Evolutionary conservation across 2,113 vertebrate genomes (phyloP), one percentile per base, ranked within the genome.

Genomic region (Scortum barcoo): DNA sequence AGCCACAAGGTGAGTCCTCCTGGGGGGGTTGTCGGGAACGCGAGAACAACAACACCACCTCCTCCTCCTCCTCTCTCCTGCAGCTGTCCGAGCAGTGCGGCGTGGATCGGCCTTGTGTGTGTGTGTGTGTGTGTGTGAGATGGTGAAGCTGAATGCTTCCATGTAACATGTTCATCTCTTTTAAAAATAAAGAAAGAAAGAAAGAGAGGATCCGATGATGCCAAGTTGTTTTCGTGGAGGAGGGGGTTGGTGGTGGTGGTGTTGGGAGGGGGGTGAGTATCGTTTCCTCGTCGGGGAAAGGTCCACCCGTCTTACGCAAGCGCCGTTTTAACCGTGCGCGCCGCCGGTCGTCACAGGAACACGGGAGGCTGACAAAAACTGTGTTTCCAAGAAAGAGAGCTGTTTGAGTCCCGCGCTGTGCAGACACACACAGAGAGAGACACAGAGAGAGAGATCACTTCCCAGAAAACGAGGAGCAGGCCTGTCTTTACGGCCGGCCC

Each of bases 1-100:
- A 78, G 89, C 89, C 88, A 46, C 3, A 69, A 85, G 93, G 94
- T 95, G 73, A 88, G 92, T 66, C 16, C 24, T n/a, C n/a, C n/a
- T n/a, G n/a, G n/a, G n/a, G n/a, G n/a, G n/a, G n/a, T n/a, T n/a
- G n/a, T n/a, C n/a, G n/a, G n/a, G n/a, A n/a, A n/a, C n/a, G n/a
- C n/a, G n/a, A n/a, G n/a, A n/a, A n/a, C n/a, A n/a, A n/a, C n/a
- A n/a, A n/a, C n/a, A n/a, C n/a, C n/a, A n/a, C n/a, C n/a, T n/a
- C n/a, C n/a, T n/a, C n/a, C n/a, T n/a, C n/a, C n/a, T n/a, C n/a
- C n/a, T n/a, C n/a, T 48, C 14, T 14, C 24, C 40, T 62, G 63
- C 75, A 82, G 79, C 79, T 76, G 83, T 24, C 48, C 61, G 46
- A 69, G 48, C 86, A 75, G 68, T 87, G 92, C 84, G 80, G 67